Conservation (phyloP, 2,113 vertebrate species). For the Cygnus atratus region DNA sequence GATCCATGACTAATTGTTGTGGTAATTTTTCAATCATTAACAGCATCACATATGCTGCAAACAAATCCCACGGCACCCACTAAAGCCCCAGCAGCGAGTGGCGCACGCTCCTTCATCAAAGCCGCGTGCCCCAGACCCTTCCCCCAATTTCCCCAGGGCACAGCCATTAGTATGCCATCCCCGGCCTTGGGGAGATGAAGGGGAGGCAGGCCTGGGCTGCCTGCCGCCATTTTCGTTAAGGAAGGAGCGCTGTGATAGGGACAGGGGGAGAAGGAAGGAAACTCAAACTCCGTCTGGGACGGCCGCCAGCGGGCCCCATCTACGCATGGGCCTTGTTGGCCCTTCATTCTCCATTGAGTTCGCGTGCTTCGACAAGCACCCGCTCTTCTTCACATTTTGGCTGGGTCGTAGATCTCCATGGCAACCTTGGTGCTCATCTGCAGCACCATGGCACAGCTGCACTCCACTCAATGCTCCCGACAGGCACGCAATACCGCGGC, state of each 20-base stretch:
- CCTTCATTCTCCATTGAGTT: conserved; percentile 27
- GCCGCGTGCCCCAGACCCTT: neutral
- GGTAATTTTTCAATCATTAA: conserved; percentile 95
- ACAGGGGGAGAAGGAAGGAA: neutral
- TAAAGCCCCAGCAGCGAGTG: conserved; percentile 70
- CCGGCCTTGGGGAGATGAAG: neutral
- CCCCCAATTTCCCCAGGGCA: neutral
- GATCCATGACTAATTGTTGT: conserved; percentile 88
- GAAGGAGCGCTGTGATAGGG: neutral
- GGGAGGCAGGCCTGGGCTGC: neutral
- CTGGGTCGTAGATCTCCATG: conserved; percentile 84
- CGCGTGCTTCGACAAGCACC: conserved; percentile 52
- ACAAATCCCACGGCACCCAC: conserved; percentile 80
- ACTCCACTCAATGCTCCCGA: neutral
- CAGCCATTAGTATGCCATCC: conserved; percentile 52
- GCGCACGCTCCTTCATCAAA: conserved; percentile 69
- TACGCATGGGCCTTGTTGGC: neutral
- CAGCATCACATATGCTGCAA: conserved; percentile 90
- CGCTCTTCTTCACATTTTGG: conserved; percentile 57
- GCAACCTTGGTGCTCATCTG: conserved; percentile 86
- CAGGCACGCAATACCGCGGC: conserved; percentile 37
- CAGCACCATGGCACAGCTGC: conserved; percentile 74
- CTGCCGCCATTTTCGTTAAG: neutral
- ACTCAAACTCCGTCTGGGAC: conserved; percentile 71
- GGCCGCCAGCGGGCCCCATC: neutral